A percentile compares a stretch with the other conserved stretches of the same genome.
Conservation (phyloP, 2,113 vertebrate genomes). For the Balaenoptera acutorostrata region DNA sequence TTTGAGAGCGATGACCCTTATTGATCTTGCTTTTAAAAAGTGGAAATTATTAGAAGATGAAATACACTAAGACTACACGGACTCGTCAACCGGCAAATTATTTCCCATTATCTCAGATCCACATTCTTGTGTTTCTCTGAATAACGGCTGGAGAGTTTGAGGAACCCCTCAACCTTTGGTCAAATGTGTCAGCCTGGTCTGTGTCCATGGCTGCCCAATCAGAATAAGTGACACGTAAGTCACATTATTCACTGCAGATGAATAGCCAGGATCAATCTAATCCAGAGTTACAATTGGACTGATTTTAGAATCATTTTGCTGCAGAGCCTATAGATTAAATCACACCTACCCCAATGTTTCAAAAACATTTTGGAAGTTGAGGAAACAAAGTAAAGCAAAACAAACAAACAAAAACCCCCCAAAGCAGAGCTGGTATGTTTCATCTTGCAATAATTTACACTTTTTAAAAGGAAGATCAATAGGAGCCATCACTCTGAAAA, state of each 20-base stretch:
- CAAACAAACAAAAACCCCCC: background rate
- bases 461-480: slow-evolving; percentile 18
- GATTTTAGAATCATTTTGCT: background rate
- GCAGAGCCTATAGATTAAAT: background rate
- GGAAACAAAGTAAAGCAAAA: slow-evolving; percentile 11
- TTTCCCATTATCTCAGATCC: slow-evolving; percentile 53
- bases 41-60: slow-evolving; percentile 61
- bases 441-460: slow-evolving; percentile 41
- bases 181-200: background rate
- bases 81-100: slow-evolving; percentile 49
- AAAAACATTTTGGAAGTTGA: slow-evolving; percentile 13
- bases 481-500: background rate
- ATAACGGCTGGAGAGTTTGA: slow-evolving; percentile 21
- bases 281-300: background rate
- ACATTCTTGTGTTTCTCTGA: slow-evolving; percentile 24
- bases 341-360: background rate
- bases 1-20: slow-evolving; percentile 38
- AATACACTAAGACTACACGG: slow-evolving; percentile 22
- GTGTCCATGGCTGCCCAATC: background rate
- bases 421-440: slow-evolving; percentile 1
- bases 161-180: slow-evolving; percentile 38
- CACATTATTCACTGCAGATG: background rate
- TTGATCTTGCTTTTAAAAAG: slow-evolving; percentile 57
- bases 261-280: slow-evolving; percentile 4
- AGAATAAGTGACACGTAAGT: background rate